These are phyloP conservation scores for Eilema sororculum DNA, from an alignment of 2,888 invertebrate genomes.

Conservation along the genomic window DNA sequence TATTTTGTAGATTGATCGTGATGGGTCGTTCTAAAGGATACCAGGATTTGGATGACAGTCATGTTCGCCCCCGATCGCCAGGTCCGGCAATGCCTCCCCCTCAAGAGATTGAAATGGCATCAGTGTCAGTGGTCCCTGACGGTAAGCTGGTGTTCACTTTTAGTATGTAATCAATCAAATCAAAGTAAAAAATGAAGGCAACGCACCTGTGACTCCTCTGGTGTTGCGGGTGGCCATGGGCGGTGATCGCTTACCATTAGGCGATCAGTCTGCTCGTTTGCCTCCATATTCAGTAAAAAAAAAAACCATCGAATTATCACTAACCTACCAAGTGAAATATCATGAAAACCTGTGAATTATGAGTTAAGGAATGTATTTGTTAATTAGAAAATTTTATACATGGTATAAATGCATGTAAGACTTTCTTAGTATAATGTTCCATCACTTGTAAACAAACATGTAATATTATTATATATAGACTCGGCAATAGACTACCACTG, in stretches of 20 bases:
- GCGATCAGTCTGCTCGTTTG: too few species aligned
- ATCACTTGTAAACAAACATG: background rate
- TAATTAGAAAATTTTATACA: background rate
- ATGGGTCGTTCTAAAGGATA: constrained; percentile 88
- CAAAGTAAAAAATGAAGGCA: too few species aligned
- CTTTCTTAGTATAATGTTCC: background rate
- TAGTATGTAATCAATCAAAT: background rate
- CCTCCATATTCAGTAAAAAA: too few species aligned
- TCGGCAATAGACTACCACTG: too few species aligned
- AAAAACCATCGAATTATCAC: background rate
- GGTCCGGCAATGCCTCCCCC: constrained; percentile 85
- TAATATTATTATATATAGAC: background rate
- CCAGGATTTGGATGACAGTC: constrained; percentile 88
- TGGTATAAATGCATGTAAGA: too few species aligned
- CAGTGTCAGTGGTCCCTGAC: constrained; percentile 93
- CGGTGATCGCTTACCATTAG: too few species aligned
- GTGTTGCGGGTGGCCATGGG: too few species aligned
- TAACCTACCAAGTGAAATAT: background rate
- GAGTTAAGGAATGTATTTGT: background rate
- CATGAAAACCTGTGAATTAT: background rate
- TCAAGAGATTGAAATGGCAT: constrained; percentile 92
- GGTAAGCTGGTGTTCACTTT: constrained; percentile 78
- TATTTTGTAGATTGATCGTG: constrained; percentile 48
- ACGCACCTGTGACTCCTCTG: too few species aligned
- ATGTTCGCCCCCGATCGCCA: constrained; percentile 65